Percentiles rank a stretch among this genome's conserved stretches.
phyloP scores from a whole-genome alignment of 2,888 invertebrate species.

The Drosophila vallismaia region DNA sequence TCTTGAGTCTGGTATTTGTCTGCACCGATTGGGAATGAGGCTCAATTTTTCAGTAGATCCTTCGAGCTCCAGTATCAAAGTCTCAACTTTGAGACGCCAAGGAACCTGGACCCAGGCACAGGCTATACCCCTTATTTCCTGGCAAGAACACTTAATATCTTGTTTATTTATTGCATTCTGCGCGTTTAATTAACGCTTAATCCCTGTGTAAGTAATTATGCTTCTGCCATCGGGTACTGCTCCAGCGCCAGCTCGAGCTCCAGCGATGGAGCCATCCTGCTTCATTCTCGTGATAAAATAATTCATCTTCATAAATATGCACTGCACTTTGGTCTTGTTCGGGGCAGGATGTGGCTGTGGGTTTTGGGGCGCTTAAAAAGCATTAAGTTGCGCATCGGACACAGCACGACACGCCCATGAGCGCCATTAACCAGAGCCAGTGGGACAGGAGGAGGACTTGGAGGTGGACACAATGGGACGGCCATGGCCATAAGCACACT shows the following conservation, averaged over 20 bases:
- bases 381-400: conserved; percentile 74
- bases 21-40: background rate
- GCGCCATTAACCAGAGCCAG: conserved; percentile 65
- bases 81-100: conserved; percentile 1
- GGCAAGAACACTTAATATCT: conserved; percentile 77
- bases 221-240: conserved; percentile 22
- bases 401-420: conserved; percentile 56
- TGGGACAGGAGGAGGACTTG: conserved; percentile 4
- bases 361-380: conserved; percentile 76
- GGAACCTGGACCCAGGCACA: background rate
- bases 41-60: conserved; percentile 8
- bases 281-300: conserved; percentile 61
- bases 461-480: conserved; percentile 26
- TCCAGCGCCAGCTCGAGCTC: conserved; percentile 9
- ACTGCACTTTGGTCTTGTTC: conserved; percentile 67
- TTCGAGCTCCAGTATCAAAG: background rate
- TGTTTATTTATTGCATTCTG: conserved; percentile 86
- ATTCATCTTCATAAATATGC: conserved; percentile 81
- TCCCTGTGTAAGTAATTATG: conserved; percentile 79
- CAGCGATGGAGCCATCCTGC: conserved; percentile 6
- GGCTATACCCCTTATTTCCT: conserved; percentile 18
- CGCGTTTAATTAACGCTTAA: conserved; percentile 83
- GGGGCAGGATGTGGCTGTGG: conserved; percentile 11
- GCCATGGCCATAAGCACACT: conserved; percentile 69
- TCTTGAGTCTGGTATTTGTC: no score